These are phyloP conservation scores for Pelmatolapia mariae DNA, from an alignment of 2,113 vertebrate genomes.

Conservation along the genomic window DNA sequence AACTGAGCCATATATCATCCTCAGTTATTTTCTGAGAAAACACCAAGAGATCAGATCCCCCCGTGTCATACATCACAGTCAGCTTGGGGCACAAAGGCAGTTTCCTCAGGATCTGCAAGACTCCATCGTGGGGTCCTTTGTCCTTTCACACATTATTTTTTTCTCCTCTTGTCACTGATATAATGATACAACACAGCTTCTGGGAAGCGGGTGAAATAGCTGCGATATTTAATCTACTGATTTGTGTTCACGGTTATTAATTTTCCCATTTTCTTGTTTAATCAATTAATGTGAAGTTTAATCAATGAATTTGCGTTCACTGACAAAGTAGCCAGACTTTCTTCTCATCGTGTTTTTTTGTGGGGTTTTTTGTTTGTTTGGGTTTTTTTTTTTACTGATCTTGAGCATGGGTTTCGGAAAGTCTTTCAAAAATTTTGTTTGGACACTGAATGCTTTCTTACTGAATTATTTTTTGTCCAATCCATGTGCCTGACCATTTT, in stretches of 20 bases:
- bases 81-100: background rate
- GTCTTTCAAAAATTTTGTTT: background rate
- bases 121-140: background rate
- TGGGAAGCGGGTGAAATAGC: background rate
- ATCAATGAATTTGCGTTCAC: background rate
- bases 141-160: background rate
- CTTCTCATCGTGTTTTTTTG: background rate
- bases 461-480: background rate
- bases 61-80: background rate
- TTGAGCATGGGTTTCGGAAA: background rate
- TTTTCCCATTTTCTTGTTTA: background rate
- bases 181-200: background rate
- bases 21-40: background rate
- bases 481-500: background rate
- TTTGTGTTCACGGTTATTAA: background rate
- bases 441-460: background rate
- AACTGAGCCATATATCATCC: background rate
- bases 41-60: background rate
- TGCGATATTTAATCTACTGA: background rate
- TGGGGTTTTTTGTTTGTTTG: rapidly evolving
- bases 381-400: rapidly evolving
- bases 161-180: background rate
- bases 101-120: background rate
- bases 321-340: background rate
- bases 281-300: background rate